phyloP scores from a whole-genome alignment of 2,888 invertebrate genomes.

The Acrobeloides nanus region DNA sequence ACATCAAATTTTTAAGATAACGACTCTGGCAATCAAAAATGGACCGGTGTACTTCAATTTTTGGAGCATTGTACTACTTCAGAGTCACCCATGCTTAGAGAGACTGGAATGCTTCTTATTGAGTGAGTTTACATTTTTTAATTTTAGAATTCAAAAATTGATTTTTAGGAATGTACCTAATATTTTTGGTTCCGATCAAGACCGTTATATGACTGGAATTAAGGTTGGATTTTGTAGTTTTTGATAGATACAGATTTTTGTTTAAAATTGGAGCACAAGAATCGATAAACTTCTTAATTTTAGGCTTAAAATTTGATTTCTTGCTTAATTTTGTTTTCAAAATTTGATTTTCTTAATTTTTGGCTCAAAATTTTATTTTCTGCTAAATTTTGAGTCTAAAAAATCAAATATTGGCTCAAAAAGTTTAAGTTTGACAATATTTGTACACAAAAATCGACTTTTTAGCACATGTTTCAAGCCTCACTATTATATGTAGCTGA shows the following conservation, averaged over 20 bases:
- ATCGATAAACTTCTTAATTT: too few species aligned
- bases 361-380: too few species aligned
- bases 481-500: constrained; percentile 25
- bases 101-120: constrained; percentile 87
- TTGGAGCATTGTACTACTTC: constrained; percentile 87
- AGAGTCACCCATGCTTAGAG: constrained; percentile 73
- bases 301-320: too few species aligned
- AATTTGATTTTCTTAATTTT: constrained; percentile 71
- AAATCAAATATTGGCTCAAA: neutral
- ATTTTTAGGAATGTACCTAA: constrained; percentile 76
- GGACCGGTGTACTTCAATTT: constrained; percentile 76
- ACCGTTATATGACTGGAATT: constrained; percentile 80
- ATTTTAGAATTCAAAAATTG: neutral
- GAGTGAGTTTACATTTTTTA: constrained; percentile 62
- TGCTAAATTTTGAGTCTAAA: too few species aligned
- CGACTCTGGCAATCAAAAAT: constrained; percentile 36
- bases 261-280: too few species aligned
- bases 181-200: constrained; percentile 89
- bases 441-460: neutral
- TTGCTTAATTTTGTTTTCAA: too few species aligned
- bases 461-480: constrained; percentile 28
- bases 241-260: too few species aligned
- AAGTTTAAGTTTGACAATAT: neutral
- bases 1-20: constrained; percentile 29
- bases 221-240: constrained; percentile 78